These are phyloP conservation scores for Musca domestica DNA, from an alignment of 1,140 invertebrate species.

Conservation along the genomic window DNA sequence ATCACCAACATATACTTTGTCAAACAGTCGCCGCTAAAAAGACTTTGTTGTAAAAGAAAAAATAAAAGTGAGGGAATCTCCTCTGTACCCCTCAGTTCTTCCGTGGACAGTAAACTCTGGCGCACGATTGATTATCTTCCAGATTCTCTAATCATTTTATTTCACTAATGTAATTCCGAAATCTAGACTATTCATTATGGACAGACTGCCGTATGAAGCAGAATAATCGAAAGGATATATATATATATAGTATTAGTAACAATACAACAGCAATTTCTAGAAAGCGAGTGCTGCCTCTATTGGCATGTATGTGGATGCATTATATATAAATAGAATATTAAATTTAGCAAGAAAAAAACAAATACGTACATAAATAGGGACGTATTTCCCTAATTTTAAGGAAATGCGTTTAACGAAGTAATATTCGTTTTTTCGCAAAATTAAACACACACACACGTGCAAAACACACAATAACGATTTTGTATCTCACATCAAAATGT, in stretches of 20 bases:
- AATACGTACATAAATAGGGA: not conserved
- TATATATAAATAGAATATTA: not conserved
- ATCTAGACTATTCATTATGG: not conserved
- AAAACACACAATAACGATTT: too few species aligned
- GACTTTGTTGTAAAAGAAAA: constrained; percentile 14
- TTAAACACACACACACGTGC: too few species aligned
- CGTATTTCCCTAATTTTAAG: not conserved
- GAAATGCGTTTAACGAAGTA: too few species aligned
- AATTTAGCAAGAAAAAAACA: not conserved
- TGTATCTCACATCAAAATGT: too few species aligned
- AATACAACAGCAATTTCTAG: too few species aligned
- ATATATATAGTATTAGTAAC: too few species aligned
- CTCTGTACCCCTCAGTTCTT: not conserved
- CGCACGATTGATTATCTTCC: not conserved
- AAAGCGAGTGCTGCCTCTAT: too few species aligned
- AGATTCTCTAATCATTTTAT: not conserved
- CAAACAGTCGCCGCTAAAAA: not conserved
- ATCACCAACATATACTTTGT: constrained; percentile 22
- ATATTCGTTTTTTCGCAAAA: too few species aligned
- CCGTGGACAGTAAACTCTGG: not conserved
- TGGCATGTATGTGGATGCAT: too few species aligned
- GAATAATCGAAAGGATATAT: too few species aligned
- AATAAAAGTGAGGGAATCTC: not conserved
- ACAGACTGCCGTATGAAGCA: not conserved
- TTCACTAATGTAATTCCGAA: constrained; percentile 1